phyloP scores from a whole-genome alignment of 64 coral and sea anemone species.

The Acropora tenuis region DNA sequence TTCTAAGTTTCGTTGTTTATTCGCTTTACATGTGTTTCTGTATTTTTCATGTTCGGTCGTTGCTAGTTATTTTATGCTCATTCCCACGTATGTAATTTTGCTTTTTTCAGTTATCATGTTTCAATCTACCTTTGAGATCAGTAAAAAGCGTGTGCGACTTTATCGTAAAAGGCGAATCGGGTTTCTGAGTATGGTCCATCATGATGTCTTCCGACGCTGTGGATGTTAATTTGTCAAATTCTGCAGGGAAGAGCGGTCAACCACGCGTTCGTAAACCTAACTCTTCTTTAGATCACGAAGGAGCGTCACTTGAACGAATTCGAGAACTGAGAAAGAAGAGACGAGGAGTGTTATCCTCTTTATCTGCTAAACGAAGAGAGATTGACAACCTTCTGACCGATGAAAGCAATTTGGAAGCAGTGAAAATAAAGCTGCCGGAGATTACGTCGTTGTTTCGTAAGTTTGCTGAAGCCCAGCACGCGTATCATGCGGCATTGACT shows the following conservation, averaged over 20 bases:
- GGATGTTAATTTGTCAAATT: neutral
- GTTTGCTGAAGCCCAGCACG: neutral
- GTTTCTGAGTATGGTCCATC: neutral
- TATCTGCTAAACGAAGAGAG: neutral
- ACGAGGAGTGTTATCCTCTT: neutral
- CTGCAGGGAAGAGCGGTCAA: neutral
- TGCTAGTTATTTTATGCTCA: no score
- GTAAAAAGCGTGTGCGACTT: no score
- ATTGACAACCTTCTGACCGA: conserved; percentile 8
- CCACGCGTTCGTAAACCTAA: neutral
- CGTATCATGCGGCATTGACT: neutral
- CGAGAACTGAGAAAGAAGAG: conserved; percentile 3
- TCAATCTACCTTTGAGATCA: no score
- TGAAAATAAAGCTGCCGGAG: neutral
- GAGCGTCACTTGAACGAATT: neutral
- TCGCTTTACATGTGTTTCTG: no score
- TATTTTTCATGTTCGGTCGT: no score
- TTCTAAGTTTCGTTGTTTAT: no score
- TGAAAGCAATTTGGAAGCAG: neutral
- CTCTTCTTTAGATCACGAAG: conserved; percentile 12
- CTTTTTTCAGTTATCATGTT: no score
- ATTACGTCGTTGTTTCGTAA: neutral
- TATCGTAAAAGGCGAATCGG: neutral
- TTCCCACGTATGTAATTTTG: no score
- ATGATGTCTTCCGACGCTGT: neutral